Evolutionary conservation across 2,888 invertebrate species (phyloP), one percentile per base, ranked within the genome.

Genomic region (Tinea semifulvella): DNA sequence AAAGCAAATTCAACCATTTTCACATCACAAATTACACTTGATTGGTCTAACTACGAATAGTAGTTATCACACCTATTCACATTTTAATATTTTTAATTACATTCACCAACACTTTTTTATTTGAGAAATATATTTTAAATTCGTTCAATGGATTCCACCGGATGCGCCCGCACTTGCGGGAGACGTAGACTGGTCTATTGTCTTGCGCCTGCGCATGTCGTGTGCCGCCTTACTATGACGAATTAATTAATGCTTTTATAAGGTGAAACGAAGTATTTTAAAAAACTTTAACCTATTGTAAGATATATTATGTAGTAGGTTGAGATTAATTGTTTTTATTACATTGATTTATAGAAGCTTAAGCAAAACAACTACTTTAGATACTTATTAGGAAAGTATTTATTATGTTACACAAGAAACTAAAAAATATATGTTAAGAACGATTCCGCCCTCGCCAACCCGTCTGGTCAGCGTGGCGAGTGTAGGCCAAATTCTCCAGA

Each of bases 1-100:
- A 65, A 50, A 39, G 63, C 61, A 48, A 65, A 66, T 53, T 66
- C 63, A 49, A 65, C 64, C 66, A 66, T 58, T 46, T 47, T 50
- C 40, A n/a, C 4, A 5, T 11, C 5, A 31, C 6, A 31, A 31
- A 11, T 31, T 31, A 8, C 6, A 11, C 31, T n/a, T n/a, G n/a
- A n/a, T n/a, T n/a, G n/a, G n/a, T n/a, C n/a, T n/a, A n/a, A n/a
- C n/a, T n/a, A n/a, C n/a, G n/a, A n/a, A n/a, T n/a, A n/a, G n/a
- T n/a, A n/a, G n/a, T n/a, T n/a, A n/a, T n/a, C n/a, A n/a, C n/a
- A 25, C 25, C 8, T 25, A 11, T 7, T 31, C 10, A 13, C 26
- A n/a, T 26, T 42, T 26, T 25, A 26, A 16, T 16, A 22, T 16
- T 25, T 42, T 26, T 42, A 26, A 25, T n/a, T 16, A n/a, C 13